Evolutionary conservation across 2,888 invertebrate genomes (phyloP).

Genomic region (Spilosoma lubricipeda): DNA sequence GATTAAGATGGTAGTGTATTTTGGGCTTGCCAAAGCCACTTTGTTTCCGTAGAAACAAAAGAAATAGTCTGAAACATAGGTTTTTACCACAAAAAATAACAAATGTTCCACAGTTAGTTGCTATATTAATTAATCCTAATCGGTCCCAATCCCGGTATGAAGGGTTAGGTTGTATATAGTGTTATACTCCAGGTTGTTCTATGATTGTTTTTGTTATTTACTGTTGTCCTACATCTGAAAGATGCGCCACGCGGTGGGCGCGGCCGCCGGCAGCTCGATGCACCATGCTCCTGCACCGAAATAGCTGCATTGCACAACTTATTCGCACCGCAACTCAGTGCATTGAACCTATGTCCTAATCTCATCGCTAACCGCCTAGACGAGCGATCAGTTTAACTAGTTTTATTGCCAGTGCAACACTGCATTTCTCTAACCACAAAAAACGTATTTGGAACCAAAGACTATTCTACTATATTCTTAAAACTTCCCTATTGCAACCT

Average conservation of each 20-base stretch:
- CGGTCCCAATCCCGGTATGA: too few relatives aligned
- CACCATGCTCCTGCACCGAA: constrained; percentile 75
- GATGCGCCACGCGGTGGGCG: constrained; percentile 54
- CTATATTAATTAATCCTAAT: too few relatives aligned
- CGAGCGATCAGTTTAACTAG: constrained; percentile 76
- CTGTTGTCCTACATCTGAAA: constrained; percentile 67
- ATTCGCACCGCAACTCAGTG: constrained; percentile 82
- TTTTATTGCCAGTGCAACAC: constrained; percentile 79
- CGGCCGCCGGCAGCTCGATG: constrained; percentile 57
- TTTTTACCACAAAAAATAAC: too few relatives aligned
- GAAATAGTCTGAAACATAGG: too few relatives aligned
- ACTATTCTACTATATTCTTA: constrained; percentile 13
- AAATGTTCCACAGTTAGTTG: too few relatives aligned
- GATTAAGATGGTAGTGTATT: too few relatives aligned
- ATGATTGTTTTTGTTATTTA: constrained; percentile 65
- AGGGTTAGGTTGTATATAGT: too few relatives aligned
- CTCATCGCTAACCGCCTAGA: constrained; percentile 66
- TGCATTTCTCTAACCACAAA: constrained; percentile 49
- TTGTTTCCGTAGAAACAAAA: too few relatives aligned
- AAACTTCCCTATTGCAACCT: constrained; percentile 21
- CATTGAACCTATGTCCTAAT: constrained; percentile 83
- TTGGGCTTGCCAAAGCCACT: too few relatives aligned
- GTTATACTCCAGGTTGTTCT: neutral
- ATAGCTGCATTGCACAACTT: constrained; percentile 83
- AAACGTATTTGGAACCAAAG: constrained; percentile 33